A percentile compares a stretch with the other conserved stretches of the same genome.
phyloP scores from a whole-genome alignment of 1,140 invertebrate genomes.

The Catajapyx aquilonaris region DNA sequence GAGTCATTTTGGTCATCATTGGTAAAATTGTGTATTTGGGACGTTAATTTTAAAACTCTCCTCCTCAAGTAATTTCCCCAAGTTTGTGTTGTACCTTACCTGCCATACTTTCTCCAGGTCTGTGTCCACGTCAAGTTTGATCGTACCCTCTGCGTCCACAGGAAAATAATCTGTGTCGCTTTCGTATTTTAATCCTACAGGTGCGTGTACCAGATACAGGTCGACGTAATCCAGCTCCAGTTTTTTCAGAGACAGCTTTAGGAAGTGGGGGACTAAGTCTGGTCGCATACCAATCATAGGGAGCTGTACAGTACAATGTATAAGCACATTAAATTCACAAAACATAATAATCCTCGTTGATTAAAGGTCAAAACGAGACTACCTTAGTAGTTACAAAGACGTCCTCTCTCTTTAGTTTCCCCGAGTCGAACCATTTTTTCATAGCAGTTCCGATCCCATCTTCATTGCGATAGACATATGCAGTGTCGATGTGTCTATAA shows the following conservation, averaged over 20 bases:
- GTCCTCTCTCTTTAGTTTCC: constrained; percentile 20
- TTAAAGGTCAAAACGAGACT: constrained; percentile 1
- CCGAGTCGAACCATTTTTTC: constrained; percentile 16
- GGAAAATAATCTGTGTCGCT: no score
- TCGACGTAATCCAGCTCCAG: no score
- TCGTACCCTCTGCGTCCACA: no score
- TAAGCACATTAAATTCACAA: no score
- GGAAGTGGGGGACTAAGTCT: background rate
- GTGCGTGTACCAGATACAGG: background rate
- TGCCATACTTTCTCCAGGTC: no score
- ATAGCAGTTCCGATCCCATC: constrained; percentile 17
- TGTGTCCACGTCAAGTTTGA: no score
- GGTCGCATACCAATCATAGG: constrained; percentile 2
- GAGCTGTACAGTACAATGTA: constrained; percentile 3
- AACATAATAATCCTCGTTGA: no score
- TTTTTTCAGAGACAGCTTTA: background rate
- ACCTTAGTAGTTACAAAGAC: constrained; percentile 23
- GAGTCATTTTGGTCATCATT: no score
- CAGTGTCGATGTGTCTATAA: constrained; percentile 21
- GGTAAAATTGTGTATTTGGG: no score
- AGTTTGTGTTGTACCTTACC: no score
- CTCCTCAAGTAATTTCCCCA: no score
- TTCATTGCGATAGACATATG: constrained; percentile 20
- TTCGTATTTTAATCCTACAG: constrained; percentile 16
- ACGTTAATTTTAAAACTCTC: no score